Conservation (phyloP, 2,797 vertebrate species). For the Enteromius trimaculatus region DNA sequence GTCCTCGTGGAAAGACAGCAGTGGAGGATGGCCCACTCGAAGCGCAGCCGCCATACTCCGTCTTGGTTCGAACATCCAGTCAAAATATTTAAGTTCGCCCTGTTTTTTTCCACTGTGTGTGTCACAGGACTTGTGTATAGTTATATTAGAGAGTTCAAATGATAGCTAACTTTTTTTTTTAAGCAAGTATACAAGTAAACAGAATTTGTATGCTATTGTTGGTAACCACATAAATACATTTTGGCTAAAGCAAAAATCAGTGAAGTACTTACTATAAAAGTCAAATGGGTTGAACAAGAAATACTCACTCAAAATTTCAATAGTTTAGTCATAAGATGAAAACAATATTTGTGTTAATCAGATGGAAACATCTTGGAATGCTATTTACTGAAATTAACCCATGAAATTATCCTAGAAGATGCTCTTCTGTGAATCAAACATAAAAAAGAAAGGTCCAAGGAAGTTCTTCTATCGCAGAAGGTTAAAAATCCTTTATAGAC, state of each 20-base stretch:
- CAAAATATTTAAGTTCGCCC: slow-evolving; percentile 26
- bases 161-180: not conserved
- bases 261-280: not conserved
- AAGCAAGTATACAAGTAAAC: not conserved
- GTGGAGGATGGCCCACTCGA: slow-evolving; percentile 26
- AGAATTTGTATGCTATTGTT: not conserved
- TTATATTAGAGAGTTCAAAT: not conserved
- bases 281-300: too few relatives aligned
- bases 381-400: not conserved
- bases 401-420: not conserved
- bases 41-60: not conserved
- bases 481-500: not conserved
- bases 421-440: not conserved
- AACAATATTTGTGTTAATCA: not conserved
- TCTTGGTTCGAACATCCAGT: slow-evolving; percentile 23
- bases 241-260: not conserved
- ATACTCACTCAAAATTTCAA: not conserved
- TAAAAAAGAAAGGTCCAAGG: not conserved
- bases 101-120: not conserved
- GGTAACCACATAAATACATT: not conserved
- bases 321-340: not conserved
- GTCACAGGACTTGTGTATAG: not conserved
- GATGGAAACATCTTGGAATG: not conserved
- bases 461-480: not conserved
- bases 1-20: slow-evolving; percentile 46